phyloP scores from a whole-genome alignment of 2,888 invertebrate species.

The Phoenoteleia sp. region DNA sequence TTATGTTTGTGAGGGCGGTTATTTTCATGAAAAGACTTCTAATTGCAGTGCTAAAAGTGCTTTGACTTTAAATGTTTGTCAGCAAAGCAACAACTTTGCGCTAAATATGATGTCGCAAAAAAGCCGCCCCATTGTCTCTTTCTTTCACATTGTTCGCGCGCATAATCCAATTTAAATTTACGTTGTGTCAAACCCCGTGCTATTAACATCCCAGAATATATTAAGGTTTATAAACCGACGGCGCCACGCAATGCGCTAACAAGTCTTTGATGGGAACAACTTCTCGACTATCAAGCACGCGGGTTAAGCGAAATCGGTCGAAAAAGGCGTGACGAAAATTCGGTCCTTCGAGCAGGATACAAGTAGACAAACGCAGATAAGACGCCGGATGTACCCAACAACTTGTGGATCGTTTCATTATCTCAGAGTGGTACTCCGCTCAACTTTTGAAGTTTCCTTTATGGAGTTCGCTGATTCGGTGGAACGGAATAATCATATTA shows the following conservation, averaged over 20 bases:
- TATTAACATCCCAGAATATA: conserved; percentile 19
- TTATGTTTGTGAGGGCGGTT: conserved; percentile 23
- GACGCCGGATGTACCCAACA: conserved; percentile 77
- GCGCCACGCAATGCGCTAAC: neutral
- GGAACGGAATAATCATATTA: conserved; percentile 81
- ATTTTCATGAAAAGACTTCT: conserved; percentile 41
- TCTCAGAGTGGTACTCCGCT: conserved; percentile 81
- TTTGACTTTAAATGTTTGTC: conserved; percentile 30
- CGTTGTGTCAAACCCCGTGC: conserved; percentile 27
- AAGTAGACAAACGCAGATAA: conserved; percentile 41
- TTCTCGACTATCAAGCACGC: conserved; percentile 17
- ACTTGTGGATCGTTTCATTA: conserved; percentile 85
- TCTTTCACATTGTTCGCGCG: conserved; percentile 25
- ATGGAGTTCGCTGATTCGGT: conserved; percentile 78
- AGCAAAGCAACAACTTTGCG: neutral
- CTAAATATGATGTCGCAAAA: conserved; percentile 10
- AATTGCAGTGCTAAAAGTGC: conserved; percentile 20
- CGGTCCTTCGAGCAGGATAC: conserved; percentile 3
- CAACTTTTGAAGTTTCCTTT: conserved; percentile 82
- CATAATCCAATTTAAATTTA: conserved; percentile 35
- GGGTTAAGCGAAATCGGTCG: neutral
- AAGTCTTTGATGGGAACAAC: conserved; percentile 9
- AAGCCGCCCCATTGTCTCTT: too few species aligned
- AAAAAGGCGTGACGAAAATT: conserved; percentile 18
- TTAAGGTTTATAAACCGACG: conserved; percentile 8